Evolutionary conservation across 2,113 vertebrate genomes (phyloP).

Genomic region (Tetrao urogallus): DNA sequence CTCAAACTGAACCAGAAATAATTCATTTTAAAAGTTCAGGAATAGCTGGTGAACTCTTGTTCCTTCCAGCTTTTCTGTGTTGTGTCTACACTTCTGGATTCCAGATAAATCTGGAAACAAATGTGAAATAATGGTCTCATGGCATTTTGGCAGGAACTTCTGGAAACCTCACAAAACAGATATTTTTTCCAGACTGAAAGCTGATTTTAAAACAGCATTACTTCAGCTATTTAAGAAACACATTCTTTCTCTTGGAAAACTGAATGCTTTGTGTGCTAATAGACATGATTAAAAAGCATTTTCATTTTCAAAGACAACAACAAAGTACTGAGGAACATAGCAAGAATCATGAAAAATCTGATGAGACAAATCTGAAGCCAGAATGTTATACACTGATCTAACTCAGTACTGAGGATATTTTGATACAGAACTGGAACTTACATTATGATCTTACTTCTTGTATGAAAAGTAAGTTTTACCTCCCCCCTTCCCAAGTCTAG

Average conservation of each 20-base stretch:
- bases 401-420: not conserved
- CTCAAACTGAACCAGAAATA: constrained; percentile 37
- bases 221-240: constrained; percentile 26
- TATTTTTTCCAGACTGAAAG: constrained; percentile 43
- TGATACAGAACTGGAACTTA: not conserved
- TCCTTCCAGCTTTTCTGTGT: constrained; percentile 51
- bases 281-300: not conserved
- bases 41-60: constrained; percentile 49
- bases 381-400: not conserved
- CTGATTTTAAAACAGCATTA: constrained; percentile 25
- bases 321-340: not conserved
- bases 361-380: not conserved
- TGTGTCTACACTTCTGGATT: constrained; percentile 49
- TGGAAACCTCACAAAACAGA: constrained; percentile 52
- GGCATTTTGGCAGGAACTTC: constrained; percentile 51
- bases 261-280: not conserved
- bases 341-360: not conserved
- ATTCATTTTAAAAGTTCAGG: constrained; percentile 43
- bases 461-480: not conserved
- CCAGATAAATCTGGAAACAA: constrained; percentile 66
- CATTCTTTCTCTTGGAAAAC: constrained; percentile 3
- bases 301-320: not conserved
- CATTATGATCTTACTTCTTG: not conserved
- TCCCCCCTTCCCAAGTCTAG: no score
- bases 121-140: constrained; percentile 48